Evolutionary conservation across 2,888 invertebrate genomes (phyloP).

Genomic region (Bhutanitis thaidina): DNA sequence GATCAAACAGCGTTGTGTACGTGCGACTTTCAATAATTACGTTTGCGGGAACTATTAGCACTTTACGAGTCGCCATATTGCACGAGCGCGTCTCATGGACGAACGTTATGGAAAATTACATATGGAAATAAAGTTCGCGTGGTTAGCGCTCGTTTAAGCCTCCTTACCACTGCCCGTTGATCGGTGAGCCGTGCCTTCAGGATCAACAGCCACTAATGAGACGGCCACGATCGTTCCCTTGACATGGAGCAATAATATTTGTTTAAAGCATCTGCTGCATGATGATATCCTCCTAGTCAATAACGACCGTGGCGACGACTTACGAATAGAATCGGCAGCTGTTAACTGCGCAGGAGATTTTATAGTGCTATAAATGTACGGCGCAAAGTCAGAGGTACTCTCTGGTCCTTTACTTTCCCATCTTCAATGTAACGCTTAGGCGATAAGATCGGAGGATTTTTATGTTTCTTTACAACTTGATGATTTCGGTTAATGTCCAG

Average conservation of each 20-base stretch:
- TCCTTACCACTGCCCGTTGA: conserved; percentile 1
- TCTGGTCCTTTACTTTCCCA: too few relatives aligned
- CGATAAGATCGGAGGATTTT: too few relatives aligned
- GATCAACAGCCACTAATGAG: conserved; percentile 15
- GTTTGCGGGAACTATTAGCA: conserved; percentile 70
- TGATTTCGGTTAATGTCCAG: too few relatives aligned
- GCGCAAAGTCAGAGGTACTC: too few relatives aligned
- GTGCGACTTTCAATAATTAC: conserved; percentile 77
- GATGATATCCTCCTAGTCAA: too few relatives aligned
- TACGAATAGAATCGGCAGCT: too few relatives aligned
- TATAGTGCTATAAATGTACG: too few relatives aligned
- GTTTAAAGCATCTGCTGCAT: neutral
- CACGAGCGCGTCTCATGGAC: conserved; percentile 28
- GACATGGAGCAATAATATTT: conserved; percentile 7
- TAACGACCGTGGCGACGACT: too few relatives aligned
- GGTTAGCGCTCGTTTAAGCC: conserved; percentile 18
- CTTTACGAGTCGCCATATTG: conserved; percentile 50
- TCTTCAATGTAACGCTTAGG: too few relatives aligned
- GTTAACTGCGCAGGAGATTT: too few relatives aligned
- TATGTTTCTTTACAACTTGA: too few relatives aligned
- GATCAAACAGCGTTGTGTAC: conserved; percentile 56
- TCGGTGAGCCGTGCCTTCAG: conserved; percentile 13
- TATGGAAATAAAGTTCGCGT: conserved; percentile 28
- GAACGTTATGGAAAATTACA: conserved; percentile 42
- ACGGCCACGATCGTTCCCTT: conserved; percentile 2